Evolutionary conservation across 1,140 invertebrate species (phyloP).

Genomic region (Diabrotica virgifera): DNA sequence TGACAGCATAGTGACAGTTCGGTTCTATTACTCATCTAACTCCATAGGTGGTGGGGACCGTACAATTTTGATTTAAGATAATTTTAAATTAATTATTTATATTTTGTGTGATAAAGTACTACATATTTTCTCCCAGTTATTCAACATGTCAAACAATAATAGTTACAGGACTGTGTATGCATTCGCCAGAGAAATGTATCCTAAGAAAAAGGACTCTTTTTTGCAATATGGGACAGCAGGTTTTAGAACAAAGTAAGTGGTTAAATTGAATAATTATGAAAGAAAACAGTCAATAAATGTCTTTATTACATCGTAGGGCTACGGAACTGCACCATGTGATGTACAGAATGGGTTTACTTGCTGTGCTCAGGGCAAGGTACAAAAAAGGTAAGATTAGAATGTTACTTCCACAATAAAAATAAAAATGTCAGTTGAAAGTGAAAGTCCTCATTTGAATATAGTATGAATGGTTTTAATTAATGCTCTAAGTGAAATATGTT

Average conservation of each 20-base stretch:
- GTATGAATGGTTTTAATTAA: background rate
- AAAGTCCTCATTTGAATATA: background rate
- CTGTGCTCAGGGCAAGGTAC: slow-evolving; percentile 78
- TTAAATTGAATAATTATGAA: slow-evolving; percentile 13
- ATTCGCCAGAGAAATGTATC: slow-evolving; percentile 71
- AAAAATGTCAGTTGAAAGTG: slow-evolving; percentile 6
- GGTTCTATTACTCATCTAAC: background rate
- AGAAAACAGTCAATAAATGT: background rate
- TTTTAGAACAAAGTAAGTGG: slow-evolving; percentile 66
- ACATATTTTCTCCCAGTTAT: background rate
- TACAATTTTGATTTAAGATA: background rate
- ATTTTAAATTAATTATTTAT: slow-evolving; percentile 3
- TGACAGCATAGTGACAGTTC: too few species aligned
- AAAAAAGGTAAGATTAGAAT: slow-evolving; percentile 63
- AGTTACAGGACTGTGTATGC: slow-evolving; percentile 59
- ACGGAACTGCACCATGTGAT: slow-evolving; percentile 81
- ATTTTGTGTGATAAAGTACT: background rate
- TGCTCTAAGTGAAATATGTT: background rate
- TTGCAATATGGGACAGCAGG: slow-evolving; percentile 69
- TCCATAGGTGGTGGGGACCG: background rate
- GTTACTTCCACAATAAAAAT: background rate
- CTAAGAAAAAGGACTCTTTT: slow-evolving; percentile 59
- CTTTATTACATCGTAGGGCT: slow-evolving; percentile 62
- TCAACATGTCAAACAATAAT: slow-evolving; percentile 40
- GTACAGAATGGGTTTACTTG: slow-evolving; percentile 89